Conservation (phyloP, 2,797 vertebrate genomes). For the Podargus strigoides region DNA sequence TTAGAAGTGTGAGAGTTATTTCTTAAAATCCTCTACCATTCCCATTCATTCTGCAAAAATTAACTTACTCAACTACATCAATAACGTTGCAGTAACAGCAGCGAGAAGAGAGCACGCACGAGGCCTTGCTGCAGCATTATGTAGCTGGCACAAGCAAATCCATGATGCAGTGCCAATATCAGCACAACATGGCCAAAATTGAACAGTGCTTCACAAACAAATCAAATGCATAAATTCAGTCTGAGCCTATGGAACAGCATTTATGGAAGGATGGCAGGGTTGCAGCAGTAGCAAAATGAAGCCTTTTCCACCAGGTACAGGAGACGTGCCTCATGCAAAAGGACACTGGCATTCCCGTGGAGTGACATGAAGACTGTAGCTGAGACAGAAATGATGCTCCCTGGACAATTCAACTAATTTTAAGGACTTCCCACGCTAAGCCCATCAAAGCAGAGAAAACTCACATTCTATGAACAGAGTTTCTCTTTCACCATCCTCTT, state of each 20-base stretch:
- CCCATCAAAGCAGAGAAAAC: not conserved
- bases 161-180: not conserved
- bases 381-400: not conserved
- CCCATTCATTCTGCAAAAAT: not conserved
- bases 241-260: not conserved
- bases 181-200: not conserved
- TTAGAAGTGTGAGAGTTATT: not conserved
- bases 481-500: not conserved
- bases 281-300: not conserved
- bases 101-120: accelerated
- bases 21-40: not conserved
- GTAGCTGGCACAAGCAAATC: not conserved
- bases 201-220: not conserved
- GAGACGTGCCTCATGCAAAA: not conserved
- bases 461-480: not conserved
- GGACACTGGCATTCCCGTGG: not conserved
- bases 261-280: not conserved
- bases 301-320: not conserved
- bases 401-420: not conserved
- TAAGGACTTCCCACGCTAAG: not conserved
- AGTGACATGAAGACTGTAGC: not conserved
- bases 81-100: not conserved
- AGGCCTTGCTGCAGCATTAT: not conserved
- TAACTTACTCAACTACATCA: not conserved
- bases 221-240: not conserved